Percentiles rank a stretch among this genome's conserved stretches.
Evolutionary conservation across 2,113 vertebrate genomes (phyloP).

Genomic region (Pterocles gutturalis): DNA sequence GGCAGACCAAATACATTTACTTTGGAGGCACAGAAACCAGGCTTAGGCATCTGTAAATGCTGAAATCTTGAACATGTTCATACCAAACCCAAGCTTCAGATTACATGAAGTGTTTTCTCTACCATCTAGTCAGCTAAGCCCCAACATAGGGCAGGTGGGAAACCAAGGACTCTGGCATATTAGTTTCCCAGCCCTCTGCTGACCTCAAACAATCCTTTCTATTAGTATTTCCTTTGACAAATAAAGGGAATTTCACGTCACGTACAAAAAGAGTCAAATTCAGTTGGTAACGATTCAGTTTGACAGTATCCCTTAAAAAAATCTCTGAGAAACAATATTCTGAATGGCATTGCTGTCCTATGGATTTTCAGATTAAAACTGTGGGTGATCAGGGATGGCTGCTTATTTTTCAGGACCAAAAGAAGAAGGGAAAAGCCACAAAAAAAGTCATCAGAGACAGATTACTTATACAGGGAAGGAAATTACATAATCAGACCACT

Average conservation of each 20-base stretch:
- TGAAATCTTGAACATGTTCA: neutral
- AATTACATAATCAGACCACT: neutral
- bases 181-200: neutral
- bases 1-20: neutral
- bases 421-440: neutral
- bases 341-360: fast-evolving
- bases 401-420: neutral
- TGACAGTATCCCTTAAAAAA: neutral
- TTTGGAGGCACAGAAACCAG: neutral
- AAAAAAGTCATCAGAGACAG: neutral
- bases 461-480: neutral
- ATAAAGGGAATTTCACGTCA: neutral
- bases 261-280: neutral
- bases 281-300: neutral
- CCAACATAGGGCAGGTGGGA: neutral
- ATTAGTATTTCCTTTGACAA: neutral
- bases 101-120: neutral
- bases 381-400: neutral
- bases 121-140: neutral
- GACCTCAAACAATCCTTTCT: neutral
- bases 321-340: neutral
- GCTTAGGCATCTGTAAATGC: neutral
- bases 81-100: neutral
- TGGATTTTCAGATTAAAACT: neutral
- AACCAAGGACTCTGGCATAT: neutral